Evolutionary conservation across 2,113 vertebrate genomes (phyloP), one percentile per base, ranked within the genome.

Genomic region (Osmerus eperlanus): DNA sequence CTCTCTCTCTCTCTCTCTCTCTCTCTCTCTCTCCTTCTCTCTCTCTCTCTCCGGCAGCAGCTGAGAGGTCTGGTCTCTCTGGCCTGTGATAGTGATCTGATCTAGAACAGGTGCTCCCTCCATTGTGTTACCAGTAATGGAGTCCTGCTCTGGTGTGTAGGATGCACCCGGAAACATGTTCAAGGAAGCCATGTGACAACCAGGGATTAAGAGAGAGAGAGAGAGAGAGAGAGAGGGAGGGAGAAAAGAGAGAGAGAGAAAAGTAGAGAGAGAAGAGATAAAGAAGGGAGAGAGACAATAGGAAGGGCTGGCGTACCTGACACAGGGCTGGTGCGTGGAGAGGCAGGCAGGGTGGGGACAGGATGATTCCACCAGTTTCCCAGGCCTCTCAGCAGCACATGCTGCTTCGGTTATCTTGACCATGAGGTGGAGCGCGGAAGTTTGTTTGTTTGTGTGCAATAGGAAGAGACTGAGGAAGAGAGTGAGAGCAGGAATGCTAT

Each of bases 51-150:
- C 54, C n/a, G 15, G 14, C 54, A 18, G 41, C 41, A 47, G 41
- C 41, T 47, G 41, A 47, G 41, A n/a, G n/a, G n/a, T 2, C 83
- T 77, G 66, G 75, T 64, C 68, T 77, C 25, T 78, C 76, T 76
- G 58, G 76, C 67, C 70, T 68, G 51, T 69, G 70, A 77, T 67
- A 67, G 55, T 68, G 72, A 85, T 82, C 75, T 81, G 69, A 82
- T 81, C 23, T 67, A 56, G 75, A 83, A 71, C 85, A 87, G 77
- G 79, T 87, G 84, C 76, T 78, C 19, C 2, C 65, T 68, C 65
- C 11, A 3, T 29, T 41, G 19, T 59, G 63, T 52, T 23, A 25
- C 53, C 53, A 61, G 54, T 56, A 18, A n/a, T 3, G 4, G 41
- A 47, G 41, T 47, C 41, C 41, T 47, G 41, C 54, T 4, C 54